These are phyloP conservation scores for Eupithecia centaureata DNA, from an alignment of 2,888 invertebrate species.

Conservation along the genomic window DNA sequence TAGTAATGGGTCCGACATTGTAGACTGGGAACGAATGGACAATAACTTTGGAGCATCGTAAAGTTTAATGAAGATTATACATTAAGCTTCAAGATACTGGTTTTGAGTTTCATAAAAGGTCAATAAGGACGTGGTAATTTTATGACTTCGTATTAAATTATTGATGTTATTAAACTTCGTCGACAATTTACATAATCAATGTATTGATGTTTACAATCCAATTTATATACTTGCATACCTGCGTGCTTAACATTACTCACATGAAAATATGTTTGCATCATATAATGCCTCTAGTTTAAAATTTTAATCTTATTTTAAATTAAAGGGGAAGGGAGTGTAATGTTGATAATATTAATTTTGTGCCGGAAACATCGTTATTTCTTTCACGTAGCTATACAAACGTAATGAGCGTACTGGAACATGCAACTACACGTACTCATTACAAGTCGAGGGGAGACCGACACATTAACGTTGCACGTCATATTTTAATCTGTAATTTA, in stretches of 20 bases:
- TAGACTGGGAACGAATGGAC: constrained; percentile 36
- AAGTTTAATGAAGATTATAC: constrained; percentile 37
- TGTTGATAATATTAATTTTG: constrained; percentile 16
- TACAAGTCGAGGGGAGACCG: constrained; percentile 46
- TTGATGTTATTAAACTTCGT: constrained; percentile 43
- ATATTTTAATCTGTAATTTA: constrained; percentile 44
- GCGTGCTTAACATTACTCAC: neutral
- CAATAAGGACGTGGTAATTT: constrained; percentile 35
- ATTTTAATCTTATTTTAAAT: constrained; percentile 1
- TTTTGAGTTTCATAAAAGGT: constrained; percentile 32
- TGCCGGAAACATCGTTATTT: constrained; percentile 53
- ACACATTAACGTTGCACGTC: constrained; percentile 49
- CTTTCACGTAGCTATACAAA: constrained; percentile 52
- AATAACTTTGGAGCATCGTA: constrained; percentile 34
- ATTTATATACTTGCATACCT: neutral
- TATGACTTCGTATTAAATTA: constrained; percentile 41
- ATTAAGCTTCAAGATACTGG: constrained; percentile 34
- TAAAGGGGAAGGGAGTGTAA: constrained; percentile 24
- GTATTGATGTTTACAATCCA: constrained; percentile 13
- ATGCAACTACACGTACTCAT: constrained; percentile 52
- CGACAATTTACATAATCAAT: constrained; percentile 48
- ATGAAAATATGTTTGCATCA: neutral
- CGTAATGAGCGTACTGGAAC: constrained; percentile 53
- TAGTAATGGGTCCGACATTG: constrained; percentile 38
- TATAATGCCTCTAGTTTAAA: neutral